These are phyloP conservation scores for Saguinus imperator DNA, from an alignment of 2,113 vertebrate species.

Conservation along the genomic window DNA sequence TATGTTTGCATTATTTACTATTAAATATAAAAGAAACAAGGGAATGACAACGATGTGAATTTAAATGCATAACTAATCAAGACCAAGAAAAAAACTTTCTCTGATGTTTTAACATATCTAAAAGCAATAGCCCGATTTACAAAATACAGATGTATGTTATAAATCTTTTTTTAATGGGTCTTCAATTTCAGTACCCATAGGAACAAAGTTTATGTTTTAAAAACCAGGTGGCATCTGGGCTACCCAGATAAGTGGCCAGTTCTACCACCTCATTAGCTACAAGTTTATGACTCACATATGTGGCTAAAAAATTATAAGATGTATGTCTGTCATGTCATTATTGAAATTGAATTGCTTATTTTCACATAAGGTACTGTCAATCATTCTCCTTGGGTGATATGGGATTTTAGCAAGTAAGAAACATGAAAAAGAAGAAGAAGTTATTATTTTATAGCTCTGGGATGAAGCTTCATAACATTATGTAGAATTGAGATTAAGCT, in stretches of 20 bases:
- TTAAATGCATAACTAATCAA: neutral
- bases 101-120: constrained; percentile 29
- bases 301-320: constrained; percentile 17
- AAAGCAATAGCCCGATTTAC: constrained; percentile 5
- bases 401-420: neutral
- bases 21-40: neutral
- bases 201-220: constrained; percentile 38
- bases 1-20: constrained; percentile 5
- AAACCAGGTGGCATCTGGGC: constrained; percentile 60
- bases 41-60: neutral
- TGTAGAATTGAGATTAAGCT: neutral
- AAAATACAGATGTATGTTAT: constrained; percentile 50
- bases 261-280: constrained; percentile 59
- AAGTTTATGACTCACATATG: constrained; percentile 66
- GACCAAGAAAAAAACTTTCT: neutral
- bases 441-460: neutral
- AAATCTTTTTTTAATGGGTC: neutral
- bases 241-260: constrained; percentile 56
- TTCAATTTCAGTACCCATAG: constrained; percentile 55
- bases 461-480: neutral
- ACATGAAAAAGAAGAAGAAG: neutral
- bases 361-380: neutral
- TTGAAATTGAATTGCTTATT: neutral
- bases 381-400: neutral
- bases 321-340: neutral